Conservation (phyloP, 2,113 vertebrate species). For the Gila orcuttii region DNA sequence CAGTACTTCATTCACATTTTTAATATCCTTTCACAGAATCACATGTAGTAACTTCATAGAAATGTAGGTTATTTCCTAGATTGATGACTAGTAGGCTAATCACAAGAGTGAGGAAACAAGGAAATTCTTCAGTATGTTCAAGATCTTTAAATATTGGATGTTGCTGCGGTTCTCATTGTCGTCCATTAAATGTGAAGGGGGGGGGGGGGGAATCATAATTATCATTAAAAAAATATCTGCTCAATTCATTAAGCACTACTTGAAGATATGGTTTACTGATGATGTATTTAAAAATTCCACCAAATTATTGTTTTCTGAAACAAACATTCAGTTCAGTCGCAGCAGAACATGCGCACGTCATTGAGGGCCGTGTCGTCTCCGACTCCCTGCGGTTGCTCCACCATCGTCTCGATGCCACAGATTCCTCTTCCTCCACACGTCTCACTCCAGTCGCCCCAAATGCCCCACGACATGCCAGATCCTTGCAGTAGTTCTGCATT, state of each 20-base stretch:
- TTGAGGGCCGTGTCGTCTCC: constrained; percentile 56
- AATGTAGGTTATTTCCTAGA: background rate
- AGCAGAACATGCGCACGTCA: constrained; percentile 49
- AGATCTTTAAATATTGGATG: background rate
- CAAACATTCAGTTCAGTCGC: constrained; percentile 20
- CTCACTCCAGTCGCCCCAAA: constrained; percentile 52
- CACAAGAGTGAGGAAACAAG: background rate
- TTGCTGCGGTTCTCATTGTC: background rate
- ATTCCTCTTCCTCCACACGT: constrained; percentile 45
- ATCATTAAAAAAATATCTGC: background rate
- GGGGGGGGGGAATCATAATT: background rate
- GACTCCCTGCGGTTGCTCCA: constrained; percentile 46
- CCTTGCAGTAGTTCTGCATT: constrained; percentile 35
- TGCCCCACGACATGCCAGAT: constrained; percentile 42
- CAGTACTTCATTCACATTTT: background rate
- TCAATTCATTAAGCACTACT: background rate
- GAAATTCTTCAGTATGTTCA: background rate
- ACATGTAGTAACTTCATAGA: background rate
- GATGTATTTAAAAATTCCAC: background rate
- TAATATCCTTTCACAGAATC: background rate
- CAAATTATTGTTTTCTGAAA: background rate
- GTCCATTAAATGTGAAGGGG: background rate
- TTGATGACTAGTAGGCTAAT: background rate
- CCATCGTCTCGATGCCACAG: constrained; percentile 54
- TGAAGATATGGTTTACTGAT: background rate